Evolutionary conservation across 2,797 vertebrate species (phyloP).

Genomic region (Epinephelus coioides): DNA sequence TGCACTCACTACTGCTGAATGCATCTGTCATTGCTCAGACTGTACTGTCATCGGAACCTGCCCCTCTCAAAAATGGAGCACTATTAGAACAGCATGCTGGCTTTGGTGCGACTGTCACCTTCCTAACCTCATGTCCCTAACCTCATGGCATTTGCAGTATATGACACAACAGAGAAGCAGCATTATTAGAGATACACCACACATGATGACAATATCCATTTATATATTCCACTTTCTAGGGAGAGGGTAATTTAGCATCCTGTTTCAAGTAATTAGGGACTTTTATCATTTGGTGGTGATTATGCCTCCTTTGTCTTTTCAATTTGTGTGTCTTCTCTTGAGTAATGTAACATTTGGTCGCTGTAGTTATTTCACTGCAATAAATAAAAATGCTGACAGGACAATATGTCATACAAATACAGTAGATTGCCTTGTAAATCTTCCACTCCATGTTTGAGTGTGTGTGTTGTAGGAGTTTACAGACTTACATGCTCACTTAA

Average conservation of each 20-base stretch:
- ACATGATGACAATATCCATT: conserved; percentile 27
- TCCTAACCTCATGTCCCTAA: no score
- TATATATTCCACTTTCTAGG: background rate
- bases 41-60: conserved; percentile 40
- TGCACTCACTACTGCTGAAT: conserved; percentile 33
- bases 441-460: background rate
- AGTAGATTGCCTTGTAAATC: background rate
- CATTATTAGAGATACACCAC: conserved; percentile 17
- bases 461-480: background rate
- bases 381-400: background rate
- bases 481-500: conserved; percentile 1
- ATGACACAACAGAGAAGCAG: conserved; percentile 20
- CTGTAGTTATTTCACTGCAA: background rate
- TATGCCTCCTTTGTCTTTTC: background rate
- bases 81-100: conserved; percentile 33
- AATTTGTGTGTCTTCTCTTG: background rate
- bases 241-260: conserved; percentile 21
- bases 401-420: conserved; percentile 1
- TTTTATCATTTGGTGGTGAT: conserved; percentile 13
- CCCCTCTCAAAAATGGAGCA: conserved; percentile 29
- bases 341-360: conserved; percentile 25
- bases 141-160: conserved; percentile 57
- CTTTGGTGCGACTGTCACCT: conserved; percentile 42
- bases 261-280: conserved; percentile 6
- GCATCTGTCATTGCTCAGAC: conserved; percentile 38